These are phyloP conservation scores for Mastomys coucha DNA, from an alignment of 2,113 vertebrate genomes.

Conservation along the genomic window DNA sequence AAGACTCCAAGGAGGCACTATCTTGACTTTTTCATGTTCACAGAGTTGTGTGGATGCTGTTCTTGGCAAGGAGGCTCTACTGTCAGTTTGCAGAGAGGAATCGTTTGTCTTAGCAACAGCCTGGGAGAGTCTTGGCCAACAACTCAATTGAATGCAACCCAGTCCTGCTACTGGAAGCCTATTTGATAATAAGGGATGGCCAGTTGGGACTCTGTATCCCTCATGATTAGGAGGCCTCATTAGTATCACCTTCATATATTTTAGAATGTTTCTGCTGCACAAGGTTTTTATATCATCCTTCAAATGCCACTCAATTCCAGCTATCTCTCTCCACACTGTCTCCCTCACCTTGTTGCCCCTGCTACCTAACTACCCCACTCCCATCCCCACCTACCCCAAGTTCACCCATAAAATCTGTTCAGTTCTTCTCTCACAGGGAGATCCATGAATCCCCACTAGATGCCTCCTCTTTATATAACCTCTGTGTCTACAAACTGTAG, in stretches of 20 bases:
- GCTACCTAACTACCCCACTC: background rate
- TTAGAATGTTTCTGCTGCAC: background rate
- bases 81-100: background rate
- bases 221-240: background rate
- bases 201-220: background rate
- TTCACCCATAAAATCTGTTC: background rate
- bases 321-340: background rate
- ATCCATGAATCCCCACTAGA: background rate
- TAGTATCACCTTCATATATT: background rate
- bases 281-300: background rate
- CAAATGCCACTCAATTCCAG: background rate
- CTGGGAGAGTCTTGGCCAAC: background rate
- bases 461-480: background rate
- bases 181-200: background rate
- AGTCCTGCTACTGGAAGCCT: background rate
- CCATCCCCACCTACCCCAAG: background rate
- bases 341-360: too few relatives aligned
- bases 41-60: background rate
- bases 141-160: background rate
- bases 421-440: background rate
- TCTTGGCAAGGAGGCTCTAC: background rate
- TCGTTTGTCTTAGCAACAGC: background rate
- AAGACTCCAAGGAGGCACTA: background rate
- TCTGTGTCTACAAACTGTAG: background rate
- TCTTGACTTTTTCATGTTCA: background rate